phyloP scores from a whole-genome alignment of 2,113 vertebrate species.

The Callospermophilus lateralis region DNA sequence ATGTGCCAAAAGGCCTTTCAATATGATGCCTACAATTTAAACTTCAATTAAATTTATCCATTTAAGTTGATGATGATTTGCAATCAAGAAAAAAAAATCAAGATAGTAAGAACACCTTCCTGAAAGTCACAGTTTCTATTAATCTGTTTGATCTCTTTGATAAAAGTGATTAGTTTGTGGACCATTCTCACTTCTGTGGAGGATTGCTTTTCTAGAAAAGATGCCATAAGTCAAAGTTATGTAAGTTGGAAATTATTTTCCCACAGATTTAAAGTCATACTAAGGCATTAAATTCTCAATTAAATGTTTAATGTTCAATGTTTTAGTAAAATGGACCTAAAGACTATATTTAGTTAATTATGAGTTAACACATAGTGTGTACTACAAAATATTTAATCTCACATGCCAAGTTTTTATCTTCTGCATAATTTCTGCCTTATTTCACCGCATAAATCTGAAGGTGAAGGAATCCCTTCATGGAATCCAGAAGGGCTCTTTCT shows the following conservation, averaged over 20 bases:
- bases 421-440: background rate
- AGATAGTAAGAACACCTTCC: background rate
- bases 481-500: slow-evolving; percentile 4
- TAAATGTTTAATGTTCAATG: slow-evolving; percentile 24
- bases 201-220: slow-evolving; percentile 20
- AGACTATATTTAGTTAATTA: slow-evolving; percentile 34
- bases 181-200: slow-evolving; percentile 9
- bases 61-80: slow-evolving; percentile 32
- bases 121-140: slow-evolving; percentile 39
- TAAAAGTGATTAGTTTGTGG: background rate
- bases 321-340: slow-evolving; percentile 51
- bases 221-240: slow-evolving; percentile 44
- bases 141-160: slow-evolving; percentile 29
- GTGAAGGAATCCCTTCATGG: background rate
- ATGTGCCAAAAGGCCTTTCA: background rate
- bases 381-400: slow-evolving; percentile 27
- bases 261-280: slow-evolving; percentile 44
- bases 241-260: slow-evolving; percentile 43
- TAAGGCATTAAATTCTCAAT: slow-evolving; percentile 35
- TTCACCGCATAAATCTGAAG: slow-evolving; percentile 41
- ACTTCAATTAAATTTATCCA: slow-evolving; percentile 5
- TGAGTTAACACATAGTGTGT: background rate
- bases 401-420: slow-evolving; percentile 45
- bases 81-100: slow-evolving; percentile 4
- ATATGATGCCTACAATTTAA: slow-evolving; percentile 11